Evolutionary conservation across 1,140 invertebrate species (phyloP), one percentile per base, ranked within the genome.

Genomic region (Ostrea edulis): DNA sequence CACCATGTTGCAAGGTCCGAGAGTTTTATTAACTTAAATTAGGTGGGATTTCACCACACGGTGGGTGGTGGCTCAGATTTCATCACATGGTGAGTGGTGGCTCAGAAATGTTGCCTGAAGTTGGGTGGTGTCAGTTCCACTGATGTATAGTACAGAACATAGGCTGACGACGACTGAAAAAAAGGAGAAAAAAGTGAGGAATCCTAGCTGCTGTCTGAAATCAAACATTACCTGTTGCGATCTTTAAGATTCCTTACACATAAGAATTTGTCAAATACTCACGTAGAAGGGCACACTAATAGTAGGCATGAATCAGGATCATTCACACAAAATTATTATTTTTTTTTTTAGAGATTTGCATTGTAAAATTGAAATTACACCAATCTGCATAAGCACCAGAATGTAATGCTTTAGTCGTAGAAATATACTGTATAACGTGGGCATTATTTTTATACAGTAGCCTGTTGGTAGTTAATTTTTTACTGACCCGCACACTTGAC

Each of bases 401-500:
- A 0, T 17, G 20, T 12, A 9, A 14, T 8, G 29, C 29, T 81
- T 22, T 81, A 77, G 12, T 20, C 81, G 53, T 17, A 22, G n/a
- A 55, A 11, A 58, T n/a, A 5, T 51, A 29, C 12, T 51, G 29
- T 22, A 81, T 77, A 54, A 20, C 0, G 12, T 81, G 8, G n/a
- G n/a, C n/a, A 9, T 53, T 22, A n/a, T 35, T 25, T 86, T 52
- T n/a, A 44, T 52, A 44, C 14, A 44, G 35, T 44, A 44, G 35
- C 35, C 5, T 44, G 35, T 5, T 44, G 35, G 5, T 1, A 44
- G 35, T 44, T 44, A 5, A 44, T 44, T 44, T 29, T 83, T 53
- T 68, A 58, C 87, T 91, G 90, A 95, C 95, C 92, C 94, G 96
- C 0, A 98, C 97, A 93, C 97, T 96, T 62, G 95, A 96, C 5